A percentile compares a stretch with the other conserved stretches of the same genome.
phyloP scores from a whole-genome alignment of 2,888 invertebrate genomes.

The Cerceris ruficornis region DNA sequence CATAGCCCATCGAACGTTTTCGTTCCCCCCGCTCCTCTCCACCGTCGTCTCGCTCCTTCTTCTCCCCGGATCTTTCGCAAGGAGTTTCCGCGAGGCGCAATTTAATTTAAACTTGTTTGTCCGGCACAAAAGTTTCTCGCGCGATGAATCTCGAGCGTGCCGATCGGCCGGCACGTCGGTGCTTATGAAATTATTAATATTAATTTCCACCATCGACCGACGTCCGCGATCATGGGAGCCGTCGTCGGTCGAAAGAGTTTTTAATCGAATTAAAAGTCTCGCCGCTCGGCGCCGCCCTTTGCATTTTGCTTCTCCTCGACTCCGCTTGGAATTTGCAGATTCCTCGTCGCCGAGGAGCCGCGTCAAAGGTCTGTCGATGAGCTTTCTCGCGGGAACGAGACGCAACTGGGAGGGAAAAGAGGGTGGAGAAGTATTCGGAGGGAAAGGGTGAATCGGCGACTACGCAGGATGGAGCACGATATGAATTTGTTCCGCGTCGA shows the following conservation, averaged over 20 bases:
- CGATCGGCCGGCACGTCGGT: conserved; percentile 18
- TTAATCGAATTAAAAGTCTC: conserved; percentile 43
- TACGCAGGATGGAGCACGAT: not conserved
- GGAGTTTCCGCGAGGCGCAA: conserved; percentile 59
- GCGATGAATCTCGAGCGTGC: conserved; percentile 54
- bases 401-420: no score
- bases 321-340: no score
- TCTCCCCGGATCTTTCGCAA: conserved; percentile 2
- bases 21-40: not conserved
- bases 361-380: no score
- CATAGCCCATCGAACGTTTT: not conserved
- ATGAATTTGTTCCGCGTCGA: not conserved
- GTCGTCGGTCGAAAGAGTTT: conserved; percentile 10
- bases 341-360: no score
- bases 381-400: no score
- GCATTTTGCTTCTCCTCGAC: no score
- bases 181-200: conserved; percentile 59
- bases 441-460: no score
- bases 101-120: conserved; percentile 76
- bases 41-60: conserved; percentile 6
- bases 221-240: conserved; percentile 8
- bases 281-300: not conserved
- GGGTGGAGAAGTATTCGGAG: no score
- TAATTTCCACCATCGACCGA: conserved; percentile 43
- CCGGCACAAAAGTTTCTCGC: conserved; percentile 57